A percentile compares a stretch with the other conserved stretches of the same genome.
Conservation (phyloP, 2,797 vertebrate species). For the Pterois miles region DNA sequence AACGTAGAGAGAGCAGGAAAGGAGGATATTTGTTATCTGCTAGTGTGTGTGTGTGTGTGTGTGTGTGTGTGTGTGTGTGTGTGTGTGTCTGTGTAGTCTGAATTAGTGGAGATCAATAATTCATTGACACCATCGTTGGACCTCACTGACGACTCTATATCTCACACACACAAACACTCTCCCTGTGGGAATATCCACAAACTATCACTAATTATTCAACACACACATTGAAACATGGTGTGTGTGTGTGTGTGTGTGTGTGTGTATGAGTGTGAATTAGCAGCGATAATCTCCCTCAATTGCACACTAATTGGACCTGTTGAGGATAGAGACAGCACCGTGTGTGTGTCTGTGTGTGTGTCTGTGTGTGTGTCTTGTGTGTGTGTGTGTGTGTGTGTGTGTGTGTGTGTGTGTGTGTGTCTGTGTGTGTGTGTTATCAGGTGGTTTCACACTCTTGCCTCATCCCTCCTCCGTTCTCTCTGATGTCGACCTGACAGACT, state of each 20-base stretch:
- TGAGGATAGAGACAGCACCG: constrained; percentile 47
- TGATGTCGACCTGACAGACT: constrained; percentile 61
- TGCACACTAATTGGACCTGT: constrained; percentile 73
- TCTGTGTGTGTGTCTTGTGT: constrained; percentile 5
- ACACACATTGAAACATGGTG: constrained; percentile 8
- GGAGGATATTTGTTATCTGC: constrained; percentile 56
- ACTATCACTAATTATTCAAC: constrained; percentile 63
- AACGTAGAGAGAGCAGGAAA: constrained; percentile 5
- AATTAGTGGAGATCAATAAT: constrained; percentile 72
- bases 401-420: constrained; percentile 20
- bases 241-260: constrained; percentile 4
- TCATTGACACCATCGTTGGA: constrained; percentile 64
- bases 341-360: constrained; percentile 1
- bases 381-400: not conserved
- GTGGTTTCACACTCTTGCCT: constrained; percentile 75
- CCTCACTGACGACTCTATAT: constrained; percentile 67
- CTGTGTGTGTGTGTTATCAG: constrained; percentile 28
- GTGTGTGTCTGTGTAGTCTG: constrained; percentile 25
- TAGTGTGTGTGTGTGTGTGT: constrained; percentile 14
- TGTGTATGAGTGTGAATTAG: constrained; percentile 60
- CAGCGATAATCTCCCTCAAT: constrained; percentile 71
- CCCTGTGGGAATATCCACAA: constrained; percentile 50
- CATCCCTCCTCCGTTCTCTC: constrained; percentile 60
- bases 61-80: constrained; percentile 13
- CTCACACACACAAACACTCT: constrained; percentile 28